Conservation (phyloP, 2,797 vertebrate species). For the Danio kyathit region DNA sequence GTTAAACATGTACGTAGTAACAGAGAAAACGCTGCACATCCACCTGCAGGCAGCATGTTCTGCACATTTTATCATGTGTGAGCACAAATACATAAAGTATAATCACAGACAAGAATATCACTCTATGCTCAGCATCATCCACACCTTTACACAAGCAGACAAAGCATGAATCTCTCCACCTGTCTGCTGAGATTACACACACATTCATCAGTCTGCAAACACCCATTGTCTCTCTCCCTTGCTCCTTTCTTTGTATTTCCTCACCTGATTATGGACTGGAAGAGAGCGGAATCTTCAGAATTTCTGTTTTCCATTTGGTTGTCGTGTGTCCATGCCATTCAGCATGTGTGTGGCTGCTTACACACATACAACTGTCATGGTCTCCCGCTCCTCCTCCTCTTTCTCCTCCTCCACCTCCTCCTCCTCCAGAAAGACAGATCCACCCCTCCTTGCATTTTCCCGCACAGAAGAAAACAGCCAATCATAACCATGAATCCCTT, state of each 20-base stretch:
- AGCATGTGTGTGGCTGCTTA: slow-evolving; percentile 8
- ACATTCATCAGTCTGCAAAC: slow-evolving; percentile 7
- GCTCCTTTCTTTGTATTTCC: not conserved
- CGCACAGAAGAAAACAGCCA: slow-evolving; percentile 40
- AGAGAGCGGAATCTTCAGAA: slow-evolving; percentile 24
- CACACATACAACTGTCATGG: slow-evolving; percentile 10
- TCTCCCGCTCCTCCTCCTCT: slow-evolving; percentile 8
- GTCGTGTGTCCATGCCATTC: slow-evolving; percentile 31
- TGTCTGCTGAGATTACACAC: not conserved
- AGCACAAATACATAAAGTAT: not conserved
- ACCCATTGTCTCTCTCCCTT: not conserved
- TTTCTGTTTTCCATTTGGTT: slow-evolving; percentile 25
- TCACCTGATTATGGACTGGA: slow-evolving; percentile 45
- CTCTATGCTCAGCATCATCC: not conserved
- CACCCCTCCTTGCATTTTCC: slow-evolving; percentile 38
- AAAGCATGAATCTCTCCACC: slow-evolving; percentile 25
- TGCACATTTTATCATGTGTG: slow-evolving; percentile 1
- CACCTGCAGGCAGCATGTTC: not conserved
- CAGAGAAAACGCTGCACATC: slow-evolving; percentile 28
- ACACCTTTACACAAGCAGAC: slow-evolving; percentile 6
- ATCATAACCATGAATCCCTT: slow-evolving; percentile 35
- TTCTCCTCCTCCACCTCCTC: slow-evolving; percentile 9
- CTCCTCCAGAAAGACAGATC: slow-evolving; percentile 36
- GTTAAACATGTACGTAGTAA: not conserved
- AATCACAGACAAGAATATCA: not conserved